Base-by-base conservation (phyloP, 2,797 vertebrate species). In the Gallinago stenura region DNA sequence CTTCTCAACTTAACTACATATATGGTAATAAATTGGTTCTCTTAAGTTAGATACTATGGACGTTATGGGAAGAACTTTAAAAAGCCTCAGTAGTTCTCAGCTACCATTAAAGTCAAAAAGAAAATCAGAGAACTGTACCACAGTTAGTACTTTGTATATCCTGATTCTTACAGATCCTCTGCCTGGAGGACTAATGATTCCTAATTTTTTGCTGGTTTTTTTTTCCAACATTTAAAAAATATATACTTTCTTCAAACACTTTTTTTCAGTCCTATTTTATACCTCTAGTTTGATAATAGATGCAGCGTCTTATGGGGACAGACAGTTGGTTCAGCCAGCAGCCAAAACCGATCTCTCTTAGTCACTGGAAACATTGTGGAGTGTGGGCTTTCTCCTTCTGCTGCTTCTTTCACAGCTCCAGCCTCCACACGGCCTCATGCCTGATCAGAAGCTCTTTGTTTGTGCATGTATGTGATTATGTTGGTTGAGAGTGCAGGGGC, bases 381-480 rank as follows among this genome's bases (percentile, higher is more conserved):
- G 51, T 66, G 95, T 96, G 91, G 91, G 93, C 77, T 91, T 94
- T 89, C 41, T 91, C 82, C 90, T 96, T 3, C 86, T 95, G 91
- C 83, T 90, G 83, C 91, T 86, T 22, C 89, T 92, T 83, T 95
- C 18, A 6, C 96, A 93, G 82, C 87, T 96, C 64, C 93, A 91
- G 62, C 96, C 95, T 96, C 92, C 95, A 37, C 86, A 69, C 0
- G 0, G 80, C 66, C 81, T 87, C 54, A 21, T 31, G 68, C 70
- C 70, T 87, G 46, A 87, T 93, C 22, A 91, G 81, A 31, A 95
- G 62, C 76, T 83, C 60, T 65, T 69, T 91, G 39, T 85, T 92
- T 79, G 64, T 84, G 37, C 77, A 25, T 53, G 11, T 66, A 66
- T 81, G 25, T 28, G 54, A 48, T 57, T 71, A 12, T 71, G 54